phyloP scores from a whole-genome alignment of 2,113 vertebrate species.

The Mustelus asterias region DNA sequence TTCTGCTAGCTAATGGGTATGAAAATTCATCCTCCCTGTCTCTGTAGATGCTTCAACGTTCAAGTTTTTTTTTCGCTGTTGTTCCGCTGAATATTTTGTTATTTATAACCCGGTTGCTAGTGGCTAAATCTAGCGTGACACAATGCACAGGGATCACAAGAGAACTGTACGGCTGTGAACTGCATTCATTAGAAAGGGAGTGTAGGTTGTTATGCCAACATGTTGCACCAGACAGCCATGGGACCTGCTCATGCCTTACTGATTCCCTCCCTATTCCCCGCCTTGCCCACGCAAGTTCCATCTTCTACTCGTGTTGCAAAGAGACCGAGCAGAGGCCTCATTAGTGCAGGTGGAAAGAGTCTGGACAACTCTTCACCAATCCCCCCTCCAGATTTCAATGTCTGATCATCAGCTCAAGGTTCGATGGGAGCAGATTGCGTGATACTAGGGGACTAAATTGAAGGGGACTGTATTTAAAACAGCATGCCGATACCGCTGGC shows the following conservation, averaged over 20 bases:
- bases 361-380: neutral
- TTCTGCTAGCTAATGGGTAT: neutral
- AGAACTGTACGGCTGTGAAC: neutral
- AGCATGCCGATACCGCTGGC: no score
- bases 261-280: neutral
- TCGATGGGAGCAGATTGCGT: neutral
- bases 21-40: neutral
- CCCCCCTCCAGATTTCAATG: neutral
- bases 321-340: neutral
- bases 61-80: neutral
- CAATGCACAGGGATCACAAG: neutral
- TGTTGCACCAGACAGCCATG: neutral
- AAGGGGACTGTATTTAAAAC: neutral
- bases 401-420: neutral
- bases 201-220: neutral
- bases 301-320: neutral
- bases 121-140: neutral
- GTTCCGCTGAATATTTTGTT: neutral
- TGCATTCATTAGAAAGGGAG: neutral
- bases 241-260: neutral
- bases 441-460: neutral
- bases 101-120: neutral
- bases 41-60: neutral
- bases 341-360: neutral
- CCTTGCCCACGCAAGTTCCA: neutral